These are phyloP conservation scores for Hydractinia symbiolongicarpus DNA, from an alignment of 30 jellyfish, hydroid and myxozoan species.

Conservation along the genomic window DNA sequence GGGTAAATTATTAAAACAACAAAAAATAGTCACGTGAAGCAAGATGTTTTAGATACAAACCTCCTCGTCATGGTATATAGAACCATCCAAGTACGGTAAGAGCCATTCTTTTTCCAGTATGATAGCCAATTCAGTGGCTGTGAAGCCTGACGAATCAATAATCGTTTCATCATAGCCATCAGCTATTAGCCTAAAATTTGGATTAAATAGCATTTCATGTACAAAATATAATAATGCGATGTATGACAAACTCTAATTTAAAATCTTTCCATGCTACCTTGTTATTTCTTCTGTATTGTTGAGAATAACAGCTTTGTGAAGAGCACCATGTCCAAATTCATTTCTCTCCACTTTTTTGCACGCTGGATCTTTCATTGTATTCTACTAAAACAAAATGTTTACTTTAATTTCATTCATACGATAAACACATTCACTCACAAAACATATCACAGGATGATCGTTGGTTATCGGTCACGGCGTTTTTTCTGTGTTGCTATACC, in stretches of 20 bases:
- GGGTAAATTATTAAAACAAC: too few relatives aligned
- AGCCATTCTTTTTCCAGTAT: slow-evolving; percentile 23
- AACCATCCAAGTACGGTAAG: slow-evolving; percentile 20
- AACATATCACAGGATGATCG: too few relatives aligned
- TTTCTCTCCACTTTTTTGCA: background rate
- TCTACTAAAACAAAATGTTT: too few relatives aligned
- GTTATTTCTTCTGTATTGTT: slow-evolving; percentile 3
- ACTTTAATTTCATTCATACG: too few relatives aligned
- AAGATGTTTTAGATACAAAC: background rate
- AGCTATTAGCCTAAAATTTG: slow-evolving; percentile 12
- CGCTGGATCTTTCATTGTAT: too few relatives aligned
- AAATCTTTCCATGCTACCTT: background rate
- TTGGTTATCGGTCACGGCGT: too few relatives aligned
- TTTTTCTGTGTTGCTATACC: too few relatives aligned
- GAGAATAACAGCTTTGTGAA: slow-evolving; percentile 26
- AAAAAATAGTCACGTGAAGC: too few relatives aligned
- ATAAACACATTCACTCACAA: too few relatives aligned
- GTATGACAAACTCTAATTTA: background rate
- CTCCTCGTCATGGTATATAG: background rate
- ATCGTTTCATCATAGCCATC: background rate
- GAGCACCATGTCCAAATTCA: slow-evolving; percentile 18
- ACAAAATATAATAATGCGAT: background rate
- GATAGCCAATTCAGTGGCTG: slow-evolving; percentile 31
- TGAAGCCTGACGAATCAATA: slow-evolving; percentile 23
- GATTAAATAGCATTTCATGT: background rate